These are phyloP conservation scores for Diorhabda elongata DNA, from an alignment of 1,140 invertebrate species.

Conservation along the genomic window DNA sequence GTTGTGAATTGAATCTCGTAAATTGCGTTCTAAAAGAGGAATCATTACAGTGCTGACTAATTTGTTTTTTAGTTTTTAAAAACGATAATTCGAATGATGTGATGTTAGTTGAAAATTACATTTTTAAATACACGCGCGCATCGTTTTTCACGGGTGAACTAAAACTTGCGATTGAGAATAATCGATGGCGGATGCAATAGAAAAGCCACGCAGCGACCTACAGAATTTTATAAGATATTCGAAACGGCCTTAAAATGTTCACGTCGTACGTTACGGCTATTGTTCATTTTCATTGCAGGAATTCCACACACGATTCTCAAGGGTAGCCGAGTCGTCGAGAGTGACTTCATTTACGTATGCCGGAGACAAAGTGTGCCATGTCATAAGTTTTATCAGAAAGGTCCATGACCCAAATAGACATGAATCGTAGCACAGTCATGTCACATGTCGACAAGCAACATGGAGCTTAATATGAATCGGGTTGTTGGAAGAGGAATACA, in stretches of 20 bases:
- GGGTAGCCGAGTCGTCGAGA: constrained; percentile 7
- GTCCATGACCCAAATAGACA: constrained; percentile 23
- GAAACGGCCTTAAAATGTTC: constrained; percentile 5
- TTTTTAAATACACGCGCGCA: no score
- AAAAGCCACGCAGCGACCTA: no score
- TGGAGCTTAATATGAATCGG: constrained; percentile 12
- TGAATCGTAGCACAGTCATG: constrained; percentile 14
- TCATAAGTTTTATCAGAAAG: constrained; percentile 21
- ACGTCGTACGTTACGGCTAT: constrained; percentile 8
- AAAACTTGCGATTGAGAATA: no score
- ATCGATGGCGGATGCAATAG: no score
- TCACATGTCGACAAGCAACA: constrained; percentile 9
- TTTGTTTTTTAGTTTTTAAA: no score
- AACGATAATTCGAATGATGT: no score
- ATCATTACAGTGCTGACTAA: no score
- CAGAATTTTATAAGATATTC: background rate
- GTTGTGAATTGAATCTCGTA: no score
- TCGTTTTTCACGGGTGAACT: no score
- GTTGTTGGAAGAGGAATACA: constrained; percentile 12
- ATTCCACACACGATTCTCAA: constrained; percentile 18
- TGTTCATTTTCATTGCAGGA: constrained; percentile 8
- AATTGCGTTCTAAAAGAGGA: no score
- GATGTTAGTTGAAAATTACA: no score
- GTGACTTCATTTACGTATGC: constrained; percentile 18
- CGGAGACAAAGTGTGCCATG: constrained; percentile 17